These are phyloP conservation scores for Clinocottus analis DNA, from an alignment of 2,113 vertebrate species.

Conservation along the genomic window DNA sequence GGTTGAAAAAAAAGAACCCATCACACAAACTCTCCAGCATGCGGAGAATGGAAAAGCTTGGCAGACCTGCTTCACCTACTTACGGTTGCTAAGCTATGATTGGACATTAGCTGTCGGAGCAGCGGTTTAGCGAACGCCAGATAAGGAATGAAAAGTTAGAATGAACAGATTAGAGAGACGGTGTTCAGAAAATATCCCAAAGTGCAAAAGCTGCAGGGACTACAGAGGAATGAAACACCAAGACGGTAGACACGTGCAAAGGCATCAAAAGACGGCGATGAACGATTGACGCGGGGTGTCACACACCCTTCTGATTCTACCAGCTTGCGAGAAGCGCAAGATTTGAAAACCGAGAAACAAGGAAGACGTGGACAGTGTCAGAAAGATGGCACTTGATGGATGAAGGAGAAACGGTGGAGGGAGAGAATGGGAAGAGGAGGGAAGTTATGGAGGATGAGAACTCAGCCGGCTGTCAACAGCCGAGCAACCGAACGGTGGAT, in stretches of 20 bases:
- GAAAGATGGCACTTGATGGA: slow-evolving; percentile 41
- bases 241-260: slow-evolving; percentile 8
- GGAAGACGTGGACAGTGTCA: slow-evolving; percentile 22
- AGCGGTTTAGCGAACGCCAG: neutral
- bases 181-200: neutral
- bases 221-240: slow-evolving; percentile 9
- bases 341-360: slow-evolving; percentile 52
- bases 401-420: slow-evolving; percentile 35
- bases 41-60: neutral
- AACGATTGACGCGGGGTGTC: slow-evolving; percentile 31
- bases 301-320: slow-evolving; percentile 22
- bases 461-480: slow-evolving; percentile 39
- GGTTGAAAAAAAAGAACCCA: neutral
- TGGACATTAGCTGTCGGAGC: neutral
- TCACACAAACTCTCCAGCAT: neutral
- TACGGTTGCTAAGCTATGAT: neutral
- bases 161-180: neutral
- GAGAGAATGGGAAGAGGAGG: slow-evolving; percentile 2
- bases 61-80: neutral
- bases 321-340: slow-evolving; percentile 25
- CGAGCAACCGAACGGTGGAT: slow-evolving; percentile 18
- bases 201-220: slow-evolving; percentile 8
- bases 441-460: slow-evolving; percentile 49
- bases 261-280: slow-evolving; percentile 28
- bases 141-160: neutral